Conservation (phyloP, 2,113 vertebrate genomes). For the Probosciger aterrimus region DNA sequence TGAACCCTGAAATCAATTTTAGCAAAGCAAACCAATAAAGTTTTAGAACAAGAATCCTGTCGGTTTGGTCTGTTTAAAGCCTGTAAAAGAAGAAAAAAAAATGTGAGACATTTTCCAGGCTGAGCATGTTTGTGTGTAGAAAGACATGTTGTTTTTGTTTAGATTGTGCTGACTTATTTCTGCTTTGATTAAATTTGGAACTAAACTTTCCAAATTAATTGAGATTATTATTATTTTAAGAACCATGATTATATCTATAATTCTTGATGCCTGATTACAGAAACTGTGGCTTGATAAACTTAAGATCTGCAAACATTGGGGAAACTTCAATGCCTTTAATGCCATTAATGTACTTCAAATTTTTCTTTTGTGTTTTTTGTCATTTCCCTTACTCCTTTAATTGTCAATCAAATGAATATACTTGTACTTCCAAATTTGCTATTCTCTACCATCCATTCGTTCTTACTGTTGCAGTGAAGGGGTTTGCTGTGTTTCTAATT, state of each 20-base stretch:
- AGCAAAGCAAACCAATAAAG: slow-evolving; percentile 55
- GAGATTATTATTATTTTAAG: slow-evolving; percentile 22
- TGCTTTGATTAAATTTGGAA: slow-evolving; percentile 63
- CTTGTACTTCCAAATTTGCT: slow-evolving; percentile 41
- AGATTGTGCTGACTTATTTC: slow-evolving; percentile 51
- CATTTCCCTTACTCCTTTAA: slow-evolving; percentile 43
- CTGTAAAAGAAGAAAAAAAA: slow-evolving; percentile 53
- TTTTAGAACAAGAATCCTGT: slow-evolving; percentile 62
- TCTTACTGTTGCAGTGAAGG: slow-evolving; percentile 12
- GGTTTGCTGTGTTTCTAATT: slow-evolving; percentile 47
- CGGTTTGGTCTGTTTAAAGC: slow-evolving; percentile 72
- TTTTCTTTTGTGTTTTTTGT: slow-evolving; percentile 42
- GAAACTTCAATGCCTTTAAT: slow-evolving; percentile 34
- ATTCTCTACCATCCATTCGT: slow-evolving; percentile 17
- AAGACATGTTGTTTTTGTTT: slow-evolving; percentile 46
- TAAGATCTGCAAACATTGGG: slow-evolving; percentile 30
- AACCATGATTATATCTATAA: slow-evolving; percentile 40
- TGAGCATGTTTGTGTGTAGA: slow-evolving; percentile 50
- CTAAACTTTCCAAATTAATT: slow-evolving; percentile 48
- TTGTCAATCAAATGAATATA: slow-evolving; percentile 20
- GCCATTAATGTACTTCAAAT: slow-evolving; percentile 13
- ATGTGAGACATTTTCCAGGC: slow-evolving; percentile 35
- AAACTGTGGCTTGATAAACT: slow-evolving; percentile 56
- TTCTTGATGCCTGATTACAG: slow-evolving; percentile 72
- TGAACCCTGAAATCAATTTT: slow-evolving; percentile 41